These are phyloP conservation scores for Cyprinodon brontotheroides DNA, from an alignment of 2,113 vertebrate species.

Conservation along the genomic window DNA sequence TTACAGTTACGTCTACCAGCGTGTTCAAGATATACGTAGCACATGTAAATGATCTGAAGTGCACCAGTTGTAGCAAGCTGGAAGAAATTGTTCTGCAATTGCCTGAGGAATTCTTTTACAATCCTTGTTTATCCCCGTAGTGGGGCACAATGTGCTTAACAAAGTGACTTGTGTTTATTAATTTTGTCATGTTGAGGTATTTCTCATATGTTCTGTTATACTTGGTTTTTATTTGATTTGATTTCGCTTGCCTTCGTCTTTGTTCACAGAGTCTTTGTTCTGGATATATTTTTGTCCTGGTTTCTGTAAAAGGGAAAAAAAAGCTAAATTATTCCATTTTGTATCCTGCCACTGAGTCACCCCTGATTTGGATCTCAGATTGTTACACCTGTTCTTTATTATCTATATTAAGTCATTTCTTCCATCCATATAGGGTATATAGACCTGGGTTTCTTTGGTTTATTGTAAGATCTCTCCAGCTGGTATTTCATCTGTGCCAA, in stretches of 20 bases:
- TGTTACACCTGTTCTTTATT: neutral
- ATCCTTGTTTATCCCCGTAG: neutral
- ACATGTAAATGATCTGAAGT: no score
- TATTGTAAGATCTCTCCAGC: neutral
- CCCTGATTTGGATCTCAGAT: neutral
- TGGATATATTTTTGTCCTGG: neutral
- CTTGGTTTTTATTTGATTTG: neutral
- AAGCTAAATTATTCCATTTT: no score
- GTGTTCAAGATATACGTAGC: neutral
- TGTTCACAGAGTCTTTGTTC: neutral
- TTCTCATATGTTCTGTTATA: neutral
- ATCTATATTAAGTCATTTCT: neutral
- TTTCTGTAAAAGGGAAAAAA: neutral
- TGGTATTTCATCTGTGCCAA: neutral
- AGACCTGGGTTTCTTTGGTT: neutral
- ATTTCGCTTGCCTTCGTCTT: neutral
- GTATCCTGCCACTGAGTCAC: neutral
- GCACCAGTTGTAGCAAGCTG: no score
- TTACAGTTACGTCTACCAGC: neutral
- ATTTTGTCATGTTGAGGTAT: neutral
- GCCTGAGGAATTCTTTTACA: no score
- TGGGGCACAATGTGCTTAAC: neutral
- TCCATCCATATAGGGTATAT: neutral
- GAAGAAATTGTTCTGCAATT: no score
- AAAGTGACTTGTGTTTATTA: neutral